Evolutionary conservation across 2,113 vertebrate species (phyloP), one percentile per base, ranked within the genome.

Genomic region (Rhagologus leucostigma): DNA sequence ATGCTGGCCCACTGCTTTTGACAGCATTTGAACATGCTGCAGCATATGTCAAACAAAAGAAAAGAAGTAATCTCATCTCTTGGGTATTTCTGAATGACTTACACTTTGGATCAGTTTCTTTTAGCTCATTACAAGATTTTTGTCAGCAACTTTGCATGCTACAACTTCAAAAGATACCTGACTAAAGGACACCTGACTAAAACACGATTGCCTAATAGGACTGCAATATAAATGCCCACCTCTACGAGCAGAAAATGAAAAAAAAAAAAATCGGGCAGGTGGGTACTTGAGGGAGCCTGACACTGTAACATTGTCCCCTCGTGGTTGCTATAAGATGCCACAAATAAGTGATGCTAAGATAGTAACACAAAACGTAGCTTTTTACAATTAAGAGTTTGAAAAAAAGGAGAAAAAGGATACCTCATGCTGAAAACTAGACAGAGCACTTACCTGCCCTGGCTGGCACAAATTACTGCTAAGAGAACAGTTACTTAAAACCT

Each of bases 1-100:
- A 20, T 0, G 16, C 42, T 20, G 49, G 30, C 0, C 1, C 55
- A 13, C 14, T 1, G 2, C 20, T 32, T 73, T 4, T 44, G 50
- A 84, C 35, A 68, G 56, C 32, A 70, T 49, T 4, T 30, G 39
- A 74, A 92, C 69, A 60, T 21, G 49, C 37, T 71, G 42, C 26
- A 83, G 62, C 21, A 6, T 1, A 7, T 12, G 20, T 13, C 53
- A 71, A 70, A 62, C 15, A 30, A n/a, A 75, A 85, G 18, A 69
- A 77, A 70, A 77, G 1, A 57, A 47, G 20, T 44, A 27, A 87
- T 27, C 33, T 67, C 22, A 0, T 55, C 20, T n/a, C 44, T 65
- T 56, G 10, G 7, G 7, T 73, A 49, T 60, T 13, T 73, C 41
- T 24, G 9, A 60, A 64, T 56, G 11, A 37, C 29, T 83, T 86